Conservation (phyloP, 2,888 invertebrate genomes). For the Tyria jacobaeae region DNA sequence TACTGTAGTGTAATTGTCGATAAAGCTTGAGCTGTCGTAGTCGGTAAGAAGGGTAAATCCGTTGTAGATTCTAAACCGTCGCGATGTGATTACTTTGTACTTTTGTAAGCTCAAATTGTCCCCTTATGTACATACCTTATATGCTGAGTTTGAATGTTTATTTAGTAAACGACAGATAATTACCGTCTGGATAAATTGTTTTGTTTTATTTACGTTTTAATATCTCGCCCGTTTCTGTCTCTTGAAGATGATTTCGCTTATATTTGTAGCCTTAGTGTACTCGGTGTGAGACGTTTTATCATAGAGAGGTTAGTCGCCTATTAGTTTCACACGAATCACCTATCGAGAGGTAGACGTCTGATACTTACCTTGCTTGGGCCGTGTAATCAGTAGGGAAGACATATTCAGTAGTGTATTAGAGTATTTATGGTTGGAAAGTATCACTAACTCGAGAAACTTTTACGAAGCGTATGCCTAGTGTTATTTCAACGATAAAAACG, state of each 20-base stretch:
- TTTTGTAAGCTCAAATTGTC: conserved; percentile 85
- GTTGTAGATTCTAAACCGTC: conserved; percentile 81
- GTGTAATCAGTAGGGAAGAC: conserved; percentile 77
- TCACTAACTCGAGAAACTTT: conserved; percentile 70
- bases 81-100: conserved; percentile 85
- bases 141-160: conserved; percentile 73
- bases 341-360: conserved; percentile 58
- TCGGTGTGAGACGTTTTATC: conserved; percentile 56
- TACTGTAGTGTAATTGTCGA: conserved; percentile 81
- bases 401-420: conserved; percentile 78
- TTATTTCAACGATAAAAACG: conserved; percentile 74
- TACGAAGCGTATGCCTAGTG: conserved; percentile 75
- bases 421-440: conserved; percentile 77
- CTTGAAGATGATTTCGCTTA: conserved; percentile 60
- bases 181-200: conserved; percentile 74
- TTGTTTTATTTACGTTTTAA: conserved; percentile 67
- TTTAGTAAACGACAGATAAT: conserved; percentile 77
- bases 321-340: conserved; percentile 58
- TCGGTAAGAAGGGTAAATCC: conserved; percentile 83
- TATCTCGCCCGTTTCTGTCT: conserved; percentile 52
- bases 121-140: conserved; percentile 83
- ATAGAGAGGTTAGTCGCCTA: conserved; percentile 57
- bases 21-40: conserved; percentile 83
- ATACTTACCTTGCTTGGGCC: conserved; percentile 74
- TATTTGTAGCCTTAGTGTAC: conserved; percentile 55